Percentiles rank a stretch among this genome's conserved stretches.
Conservation (phyloP, 1,140 invertebrate genomes). For the Magallana gigas region DNA sequence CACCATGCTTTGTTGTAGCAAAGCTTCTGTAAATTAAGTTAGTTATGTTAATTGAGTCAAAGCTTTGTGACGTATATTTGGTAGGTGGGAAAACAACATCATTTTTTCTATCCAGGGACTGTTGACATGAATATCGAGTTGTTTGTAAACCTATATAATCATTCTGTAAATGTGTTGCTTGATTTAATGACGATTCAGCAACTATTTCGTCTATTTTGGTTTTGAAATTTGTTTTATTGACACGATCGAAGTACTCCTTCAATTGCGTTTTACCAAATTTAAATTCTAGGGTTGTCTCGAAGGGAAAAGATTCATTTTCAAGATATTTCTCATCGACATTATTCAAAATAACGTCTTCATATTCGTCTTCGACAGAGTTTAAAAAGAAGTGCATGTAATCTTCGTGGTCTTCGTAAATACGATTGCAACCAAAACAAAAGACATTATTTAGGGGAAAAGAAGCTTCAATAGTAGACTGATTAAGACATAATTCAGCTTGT, state of each 20-base stretch:
- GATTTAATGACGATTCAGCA: too few relatives aligned
- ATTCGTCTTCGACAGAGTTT: too few relatives aligned
- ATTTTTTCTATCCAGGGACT: too few relatives aligned
- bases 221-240: too few relatives aligned
- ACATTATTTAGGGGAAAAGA: neutral
- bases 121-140: neutral
- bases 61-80: neutral
- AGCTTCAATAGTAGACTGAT: neutral
- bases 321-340: neutral
- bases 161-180: too few relatives aligned
- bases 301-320: neutral
- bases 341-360: neutral
- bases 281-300: too few relatives aligned
- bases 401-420: neutral
- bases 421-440: slow-evolving; percentile 4
- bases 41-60: neutral
- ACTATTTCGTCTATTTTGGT: too few relatives aligned
- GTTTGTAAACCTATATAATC: neutral
- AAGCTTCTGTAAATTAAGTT: neutral
- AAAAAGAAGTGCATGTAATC: neutral
- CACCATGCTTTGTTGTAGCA: neutral
- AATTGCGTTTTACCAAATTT: too few relatives aligned
- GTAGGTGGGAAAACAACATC: neutral
- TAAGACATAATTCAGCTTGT: neutral
- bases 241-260: too few relatives aligned